phyloP scores from a whole-genome alignment of 2,888 invertebrate species.

The Chironomus riparius region DNA sequence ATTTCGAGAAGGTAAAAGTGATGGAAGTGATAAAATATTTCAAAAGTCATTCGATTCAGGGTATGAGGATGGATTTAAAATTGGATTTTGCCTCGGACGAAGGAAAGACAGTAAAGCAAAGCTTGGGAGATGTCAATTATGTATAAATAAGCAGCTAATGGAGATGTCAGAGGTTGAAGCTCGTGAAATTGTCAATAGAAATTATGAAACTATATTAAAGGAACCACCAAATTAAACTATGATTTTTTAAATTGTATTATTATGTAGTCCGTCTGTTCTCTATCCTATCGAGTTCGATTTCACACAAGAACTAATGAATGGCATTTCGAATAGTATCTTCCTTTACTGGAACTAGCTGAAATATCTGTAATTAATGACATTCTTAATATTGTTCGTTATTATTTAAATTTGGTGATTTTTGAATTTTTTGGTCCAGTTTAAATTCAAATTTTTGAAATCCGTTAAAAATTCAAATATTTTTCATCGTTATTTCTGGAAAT shows the following conservation, averaged over 20 bases:
- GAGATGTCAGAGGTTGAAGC: slow-evolving; percentile 33
- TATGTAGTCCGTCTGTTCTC: too few relatives aligned
- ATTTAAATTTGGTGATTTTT: too few relatives aligned
- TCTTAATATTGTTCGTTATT: too few relatives aligned
- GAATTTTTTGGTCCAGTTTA: too few relatives aligned
- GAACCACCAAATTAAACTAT: too few relatives aligned
- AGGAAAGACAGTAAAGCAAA: slow-evolving; percentile 38
- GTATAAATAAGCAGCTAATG: slow-evolving; percentile 30
- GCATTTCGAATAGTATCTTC: too few relatives aligned
- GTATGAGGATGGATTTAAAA: slow-evolving; percentile 54
- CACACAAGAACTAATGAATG: too few relatives aligned
- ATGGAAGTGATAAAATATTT: slow-evolving; percentile 53
- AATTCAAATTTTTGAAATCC: not conserved
- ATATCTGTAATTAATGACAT: too few relatives aligned
- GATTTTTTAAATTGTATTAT: not conserved
- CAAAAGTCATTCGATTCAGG: slow-evolving; percentile 63
- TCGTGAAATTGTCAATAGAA: slow-evolving; percentile 33
- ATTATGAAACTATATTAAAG: slow-evolving; percentile 30
- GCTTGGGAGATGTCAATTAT: slow-evolving; percentile 32
- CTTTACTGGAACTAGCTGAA: too few relatives aligned
- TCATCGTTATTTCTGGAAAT: slow-evolving; percentile 1
- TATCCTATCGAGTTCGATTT: too few relatives aligned
- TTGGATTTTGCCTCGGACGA: slow-evolving; percentile 51
- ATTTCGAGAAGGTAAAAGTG: slow-evolving; percentile 57
- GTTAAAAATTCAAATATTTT: not conserved